Conservation (phyloP, 2,797 vertebrate species). For the Hylomyscus alleni region DNA sequence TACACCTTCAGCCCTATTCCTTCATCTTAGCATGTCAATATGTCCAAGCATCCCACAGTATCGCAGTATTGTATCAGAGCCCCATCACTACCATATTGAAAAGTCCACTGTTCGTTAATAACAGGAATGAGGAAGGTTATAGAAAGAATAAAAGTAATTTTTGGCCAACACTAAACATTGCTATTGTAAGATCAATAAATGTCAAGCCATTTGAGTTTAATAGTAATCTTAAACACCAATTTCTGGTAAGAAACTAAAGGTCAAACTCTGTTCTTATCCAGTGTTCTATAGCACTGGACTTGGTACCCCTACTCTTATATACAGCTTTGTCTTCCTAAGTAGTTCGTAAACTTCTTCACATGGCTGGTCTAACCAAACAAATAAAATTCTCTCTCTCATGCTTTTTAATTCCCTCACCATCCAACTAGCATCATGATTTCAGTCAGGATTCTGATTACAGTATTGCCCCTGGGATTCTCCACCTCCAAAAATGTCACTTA, state of each 20-base stretch:
- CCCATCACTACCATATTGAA: neutral
- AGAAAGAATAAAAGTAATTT: conserved; percentile 25
- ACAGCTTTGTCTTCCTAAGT: neutral
- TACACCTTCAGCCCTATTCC: neutral
- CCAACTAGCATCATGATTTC: neutral
- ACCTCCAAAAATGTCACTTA: neutral
- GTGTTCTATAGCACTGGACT: neutral
- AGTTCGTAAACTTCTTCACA: conserved; percentile 7
- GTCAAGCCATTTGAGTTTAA: conserved; percentile 6
- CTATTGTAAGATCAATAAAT: neutral
- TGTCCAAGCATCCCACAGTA: neutral
- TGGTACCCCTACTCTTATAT: neutral
- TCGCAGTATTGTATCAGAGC: neutral
- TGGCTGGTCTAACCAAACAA: neutral
- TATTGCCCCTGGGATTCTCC: neutral
- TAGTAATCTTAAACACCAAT: conserved; percentile 17
- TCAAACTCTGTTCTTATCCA: conserved; percentile 26
- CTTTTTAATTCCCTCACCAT: neutral
- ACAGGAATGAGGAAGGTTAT: neutral
- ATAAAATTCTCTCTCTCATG: neutral
- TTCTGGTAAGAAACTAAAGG: conserved; percentile 22
- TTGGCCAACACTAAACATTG: neutral
- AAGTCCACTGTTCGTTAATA: neutral
- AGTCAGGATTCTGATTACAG: neutral
- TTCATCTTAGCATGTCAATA: neutral